Evolutionary conservation across 2,113 vertebrate genomes (phyloP), one percentile per base, ranked within the genome.

Genomic region (Athene cunicularia): DNA sequence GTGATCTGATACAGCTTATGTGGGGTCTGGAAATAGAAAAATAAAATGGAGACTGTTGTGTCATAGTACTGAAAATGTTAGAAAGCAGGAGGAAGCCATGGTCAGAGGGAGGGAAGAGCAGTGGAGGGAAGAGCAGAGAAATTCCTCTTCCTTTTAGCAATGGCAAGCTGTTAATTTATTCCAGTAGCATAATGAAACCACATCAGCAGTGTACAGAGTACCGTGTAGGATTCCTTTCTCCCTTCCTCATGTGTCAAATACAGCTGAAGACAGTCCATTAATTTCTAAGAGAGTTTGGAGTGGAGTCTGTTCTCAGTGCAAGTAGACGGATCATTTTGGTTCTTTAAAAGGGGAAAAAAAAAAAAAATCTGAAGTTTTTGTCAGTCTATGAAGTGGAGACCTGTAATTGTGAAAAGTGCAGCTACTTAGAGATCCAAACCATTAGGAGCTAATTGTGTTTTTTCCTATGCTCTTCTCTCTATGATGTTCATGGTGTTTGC

Each of bases 1-100:
- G 86, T 95, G 72, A 56, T 86, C 86, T 97, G 99, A 98, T 98
- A 98, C 98, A 98, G 74, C 33, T 71, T 63, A 5, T 37, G 37
- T 80, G 53, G 32, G 32, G 43, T 60, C 70, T 74, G 75, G 53
- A 62, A 76, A 74, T 12, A 71, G 67, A 27, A 80, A 68, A 86
- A 59, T 18, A 70, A 80, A 68, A 62, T 30, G 17, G 15, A 68
- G 5, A 70, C 35, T 30, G 11, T 55, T 32, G 3, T 22, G 27
- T 47, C 30, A 27, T n/a, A 23, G 43, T 79, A n/a, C 64, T 90
- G 47, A 7, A 83, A 86, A 22, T 75, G 32, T 59, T 75, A 82
- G 56, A 72, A 84, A 91, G 64, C 70, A 88, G 71, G 39, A 85
- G 39, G 47, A 77, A 75, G 37, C 19, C 28, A 23, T 41, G 33